Evolutionary conservation across 2,888 invertebrate genomes (phyloP), one percentile per base, ranked within the genome.

Genomic region (Pimpla rufipes): DNA sequence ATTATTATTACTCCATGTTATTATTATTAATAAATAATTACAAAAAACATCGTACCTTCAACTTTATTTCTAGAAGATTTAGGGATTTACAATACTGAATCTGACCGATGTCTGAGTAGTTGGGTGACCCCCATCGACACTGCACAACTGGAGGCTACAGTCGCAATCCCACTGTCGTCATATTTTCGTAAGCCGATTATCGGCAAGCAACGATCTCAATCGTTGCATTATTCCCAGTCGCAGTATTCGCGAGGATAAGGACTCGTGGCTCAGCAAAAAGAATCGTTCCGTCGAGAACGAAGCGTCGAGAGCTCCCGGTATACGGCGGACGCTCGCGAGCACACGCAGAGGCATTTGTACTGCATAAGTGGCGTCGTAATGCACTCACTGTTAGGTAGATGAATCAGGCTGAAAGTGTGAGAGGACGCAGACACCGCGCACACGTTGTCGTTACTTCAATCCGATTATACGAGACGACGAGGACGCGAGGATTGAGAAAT

Each of bases 401-500:
- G 59, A 13, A 37, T 59, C 59, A 59, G 37, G 37, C n/a, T 59
- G 45, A 37, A 73, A 42, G 66, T 66, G 47, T 11, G 70, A 76
- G 42, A 47, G 57, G 13, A 40, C 13, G 55, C 40, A 52, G 70
- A 55, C 42, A 70, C n/a, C 40, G 52, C n/a, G 40, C 42, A 64
- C 18, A 42, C 57, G 55, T 70, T 29, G 70, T 78, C 81, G 78
- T 82, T 81, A 59, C 67, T 66, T 74, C 47, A 68, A 52, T n/a
- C 68, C 73, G 78, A 82, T 82, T 82, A 82, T 78, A 55, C 42
- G 50, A 57, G 47, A 78, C 59, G 42, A n/a, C 2, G 50, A 55
- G 23, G 55, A 23, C 13, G 37, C 62, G 71, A 76, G 77, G 84
- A 85, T 86, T 85, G 83, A 86, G 85, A 86, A 81, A 85, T 86